phyloP scores from a whole-genome alignment of 2,888 invertebrate genomes.

The Timema podura region DNA sequence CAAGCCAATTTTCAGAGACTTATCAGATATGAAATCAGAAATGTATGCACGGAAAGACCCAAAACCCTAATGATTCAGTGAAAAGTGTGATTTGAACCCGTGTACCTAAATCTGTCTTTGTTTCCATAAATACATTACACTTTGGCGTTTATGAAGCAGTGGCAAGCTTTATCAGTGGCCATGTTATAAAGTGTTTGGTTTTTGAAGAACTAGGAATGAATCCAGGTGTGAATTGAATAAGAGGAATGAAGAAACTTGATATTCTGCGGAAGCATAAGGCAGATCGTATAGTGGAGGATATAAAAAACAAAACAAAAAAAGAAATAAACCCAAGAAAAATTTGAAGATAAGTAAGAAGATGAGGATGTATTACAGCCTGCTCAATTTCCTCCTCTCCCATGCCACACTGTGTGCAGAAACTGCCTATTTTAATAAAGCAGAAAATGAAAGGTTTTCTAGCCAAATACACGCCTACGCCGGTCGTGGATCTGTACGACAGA shows the following conservation, averaged over 20 bases:
- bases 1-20: neutral
- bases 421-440: too few species aligned
- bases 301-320: neutral
- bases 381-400: too few species aligned
- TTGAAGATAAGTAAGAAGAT: constrained; percentile 4
- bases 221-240: neutral
- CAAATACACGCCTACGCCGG: too few species aligned
- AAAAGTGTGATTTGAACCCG: constrained; percentile 5
- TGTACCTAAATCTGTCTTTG: constrained; percentile 1
- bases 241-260: neutral
- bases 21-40: constrained; percentile 1
- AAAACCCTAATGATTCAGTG: neutral
- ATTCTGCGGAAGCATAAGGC: neutral
- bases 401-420: too few species aligned
- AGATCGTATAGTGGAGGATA: neutral
- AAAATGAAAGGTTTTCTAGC: too few species aligned
- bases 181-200: neutral
- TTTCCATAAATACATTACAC: constrained; percentile 9
- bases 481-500: too few species aligned
- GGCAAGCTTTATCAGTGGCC: neutral
- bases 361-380: too few species aligned
- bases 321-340: neutral
- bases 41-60: neutral
- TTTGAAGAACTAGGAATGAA: neutral
- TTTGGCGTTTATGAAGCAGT: neutral